Conservation (phyloP, 2,888 invertebrate genomes). For the Caenorhabditis sp. region DNA sequence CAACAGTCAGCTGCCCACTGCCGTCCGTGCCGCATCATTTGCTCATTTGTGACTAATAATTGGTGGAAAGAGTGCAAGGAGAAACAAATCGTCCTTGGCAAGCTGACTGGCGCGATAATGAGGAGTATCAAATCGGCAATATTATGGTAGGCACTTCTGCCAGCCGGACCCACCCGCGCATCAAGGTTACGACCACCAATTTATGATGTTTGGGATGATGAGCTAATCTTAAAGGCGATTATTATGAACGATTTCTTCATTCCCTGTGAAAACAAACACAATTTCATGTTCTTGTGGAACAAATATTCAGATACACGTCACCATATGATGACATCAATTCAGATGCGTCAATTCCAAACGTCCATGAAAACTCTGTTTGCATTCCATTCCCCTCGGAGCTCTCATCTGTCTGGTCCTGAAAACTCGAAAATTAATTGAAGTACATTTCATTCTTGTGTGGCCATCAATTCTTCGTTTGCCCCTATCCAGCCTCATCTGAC, state of each 20-base stretch:
- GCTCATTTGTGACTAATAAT: slow-evolving; percentile 55
- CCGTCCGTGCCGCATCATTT: slow-evolving; percentile 48
- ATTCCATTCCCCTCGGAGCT: not conserved
- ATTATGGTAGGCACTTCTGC: slow-evolving; percentile 24
- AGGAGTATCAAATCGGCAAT: slow-evolving; percentile 51
- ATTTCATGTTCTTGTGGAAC: too few species aligned
- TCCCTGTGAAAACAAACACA: too few species aligned
- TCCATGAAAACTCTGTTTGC: slow-evolving; percentile 2
- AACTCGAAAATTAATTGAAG: slow-evolving; percentile 20
- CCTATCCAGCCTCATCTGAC: not conserved
- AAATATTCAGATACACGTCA: not conserved
- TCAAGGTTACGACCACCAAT: slow-evolving; percentile 21
- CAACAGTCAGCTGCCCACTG: slow-evolving; percentile 49
- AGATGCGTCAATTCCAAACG: not conserved
- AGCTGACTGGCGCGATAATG: slow-evolving; percentile 47
- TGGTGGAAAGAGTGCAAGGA: slow-evolving; percentile 27
- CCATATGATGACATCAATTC: not conserved
- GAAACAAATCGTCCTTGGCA: slow-evolving; percentile 56
- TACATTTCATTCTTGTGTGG: not conserved
- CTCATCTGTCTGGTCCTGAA: not conserved
- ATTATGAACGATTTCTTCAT: too few species aligned
- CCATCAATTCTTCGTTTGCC: not conserved
- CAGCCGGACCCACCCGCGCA: slow-evolving; percentile 13
- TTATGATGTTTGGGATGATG: not conserved
- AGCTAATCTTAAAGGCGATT: slow-evolving; percentile 1